Base-by-base conservation (phyloP, 2,113 vertebrate species). In the Ascaphus truei region DNA sequence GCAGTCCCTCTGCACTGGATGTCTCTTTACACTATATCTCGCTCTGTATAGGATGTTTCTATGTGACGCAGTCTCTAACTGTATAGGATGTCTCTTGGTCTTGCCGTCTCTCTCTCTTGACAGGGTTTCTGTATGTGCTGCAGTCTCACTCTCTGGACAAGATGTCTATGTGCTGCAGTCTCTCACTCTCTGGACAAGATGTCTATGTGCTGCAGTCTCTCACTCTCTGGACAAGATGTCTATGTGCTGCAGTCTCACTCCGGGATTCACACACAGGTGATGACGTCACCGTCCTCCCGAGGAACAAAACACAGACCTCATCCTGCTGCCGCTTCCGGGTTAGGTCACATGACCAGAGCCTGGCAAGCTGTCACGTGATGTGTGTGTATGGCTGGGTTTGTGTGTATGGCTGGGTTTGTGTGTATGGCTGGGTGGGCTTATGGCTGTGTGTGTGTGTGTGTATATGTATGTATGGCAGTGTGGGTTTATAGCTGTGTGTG, bases 271-370 rank as follows among this genome's bases (percentile, higher is more conserved):
- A 68, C 39, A 27, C 65, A 58, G 53, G 22, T 15, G 55, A 25
- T 68, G 53, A 68, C 65, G 65, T 68, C 65, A 68, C 43, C 55
- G n/a, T 13, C 13, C 20, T 31, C 36, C 52, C 20, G 25, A 15
- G 5, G 16, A 37, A 59, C 65, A 59, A n/a, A 45, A 45, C 13
- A 57, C 39, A 34, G 37, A 6, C 50, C 63, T 26, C 62, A 25
- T 5, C 37, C 22, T 2, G 6, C 51, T 36, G 53, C 53, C 27
- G 43, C 65, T 68, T 68, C 65, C 65, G 65, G 65, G 55, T 68
- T 25, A 68, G 65, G 43, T 68, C 65, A 68, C 65, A 68, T 68
- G 65, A 68, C 65, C 18, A 2, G 3, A 5, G 4, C 16, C 16
- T 3, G 0, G 8, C 26, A 3, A 20, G 16, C 16, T 11, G 52